A percentile compares a stretch with the other conserved stretches of the same genome.
These are phyloP conservation scores for Laticauda colubrina DNA, from an alignment of 2,113 vertebrate genomes.

Conservation along the genomic window DNA sequence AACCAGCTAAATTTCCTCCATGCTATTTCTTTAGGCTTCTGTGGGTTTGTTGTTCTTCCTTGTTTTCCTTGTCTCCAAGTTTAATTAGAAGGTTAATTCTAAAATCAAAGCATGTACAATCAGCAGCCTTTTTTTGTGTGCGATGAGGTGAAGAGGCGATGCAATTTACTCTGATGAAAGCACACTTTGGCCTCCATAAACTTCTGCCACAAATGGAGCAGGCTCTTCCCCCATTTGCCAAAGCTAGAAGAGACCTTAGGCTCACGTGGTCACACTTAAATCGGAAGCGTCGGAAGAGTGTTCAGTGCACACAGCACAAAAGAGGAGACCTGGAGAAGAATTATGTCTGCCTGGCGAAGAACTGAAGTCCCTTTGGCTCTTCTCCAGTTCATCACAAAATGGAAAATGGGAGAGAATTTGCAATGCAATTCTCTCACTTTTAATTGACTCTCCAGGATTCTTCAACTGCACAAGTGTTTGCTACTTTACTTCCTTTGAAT, in stretches of 20 bases:
- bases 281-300: background rate
- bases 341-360: background rate
- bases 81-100: background rate
- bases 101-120: background rate
- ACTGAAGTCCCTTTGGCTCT: background rate
- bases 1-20: background rate
- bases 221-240: background rate
- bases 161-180: background rate
- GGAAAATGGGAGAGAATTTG: background rate
- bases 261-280: background rate
- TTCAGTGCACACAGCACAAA: background rate
- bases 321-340: background rate
- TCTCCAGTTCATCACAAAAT: background rate
- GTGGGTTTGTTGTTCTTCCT: background rate
- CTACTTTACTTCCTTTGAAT: background rate
- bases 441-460: background rate
- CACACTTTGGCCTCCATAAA: background rate
- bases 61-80: background rate
- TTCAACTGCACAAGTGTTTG: background rate
- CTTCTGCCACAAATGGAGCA: background rate
- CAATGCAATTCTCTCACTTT: background rate
- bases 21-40: background rate
- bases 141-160: background rate
- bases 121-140: no score
- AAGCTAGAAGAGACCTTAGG: background rate